These are phyloP conservation scores for Dasyurus viverrinus DNA, from an alignment of 2,113 vertebrate species.

Conservation along the genomic window DNA sequence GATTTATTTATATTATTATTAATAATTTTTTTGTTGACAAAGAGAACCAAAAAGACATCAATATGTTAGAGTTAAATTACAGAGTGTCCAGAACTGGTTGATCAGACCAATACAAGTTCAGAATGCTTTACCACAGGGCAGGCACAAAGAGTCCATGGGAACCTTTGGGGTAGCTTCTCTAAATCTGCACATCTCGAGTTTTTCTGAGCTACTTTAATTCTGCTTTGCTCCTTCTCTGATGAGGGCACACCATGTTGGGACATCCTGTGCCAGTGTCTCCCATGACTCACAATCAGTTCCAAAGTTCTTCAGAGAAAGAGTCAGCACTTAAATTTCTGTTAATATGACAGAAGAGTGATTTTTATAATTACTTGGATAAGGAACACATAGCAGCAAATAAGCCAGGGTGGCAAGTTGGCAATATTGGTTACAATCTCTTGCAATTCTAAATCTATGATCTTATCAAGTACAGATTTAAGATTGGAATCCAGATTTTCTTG, in stretches of 20 bases:
- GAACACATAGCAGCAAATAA: slow-evolving; percentile 10
- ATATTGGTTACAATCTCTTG: not conserved
- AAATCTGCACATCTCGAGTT: not conserved
- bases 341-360: not conserved
- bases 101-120: no score
- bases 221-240: not conserved
- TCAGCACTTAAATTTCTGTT: slow-evolving; percentile 9
- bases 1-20: not conserved
- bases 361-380: not conserved
- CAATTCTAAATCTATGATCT: no score
- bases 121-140: not conserved
- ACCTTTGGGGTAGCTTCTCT: not conserved
- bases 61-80: no score
- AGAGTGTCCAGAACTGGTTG: no score
- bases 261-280: not conserved
- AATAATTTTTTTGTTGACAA: not conserved
- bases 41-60: not conserved
- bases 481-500: not conserved
- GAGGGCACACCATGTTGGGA: no score
- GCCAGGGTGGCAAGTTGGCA: not conserved
- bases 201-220: not conserved
- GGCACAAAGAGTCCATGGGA: not conserved
- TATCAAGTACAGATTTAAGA: not conserved
- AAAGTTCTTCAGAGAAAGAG: no score
- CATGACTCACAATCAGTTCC: no score